Conservation (phyloP, 1,140 invertebrate species). For the Heliconius eleuchia region DNA sequence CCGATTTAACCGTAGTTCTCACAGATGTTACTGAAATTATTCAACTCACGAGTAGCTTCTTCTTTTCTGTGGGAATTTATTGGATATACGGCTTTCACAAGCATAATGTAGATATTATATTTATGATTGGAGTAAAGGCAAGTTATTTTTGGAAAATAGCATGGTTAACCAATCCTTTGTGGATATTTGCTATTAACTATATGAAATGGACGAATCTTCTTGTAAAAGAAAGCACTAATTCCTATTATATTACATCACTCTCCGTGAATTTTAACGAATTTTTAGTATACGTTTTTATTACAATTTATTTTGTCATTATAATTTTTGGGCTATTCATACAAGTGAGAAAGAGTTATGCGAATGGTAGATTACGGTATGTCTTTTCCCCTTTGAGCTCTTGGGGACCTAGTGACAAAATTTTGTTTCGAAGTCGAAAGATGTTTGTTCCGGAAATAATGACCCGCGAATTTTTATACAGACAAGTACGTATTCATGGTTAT, state of each 20-base stretch:
- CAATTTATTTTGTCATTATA: constrained; percentile 54
- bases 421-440: constrained; percentile 69
- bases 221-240: constrained; percentile 41
- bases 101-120: constrained; percentile 68
- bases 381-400: constrained; percentile 50
- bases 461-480: constrained; percentile 71
- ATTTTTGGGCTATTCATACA: constrained; percentile 47
- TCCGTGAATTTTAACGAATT: constrained; percentile 45
- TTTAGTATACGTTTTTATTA: constrained; percentile 48
- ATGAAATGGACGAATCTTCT: constrained; percentile 42
- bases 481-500: constrained; percentile 65
- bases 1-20: constrained; percentile 57
- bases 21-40: constrained; percentile 57
- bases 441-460: constrained; percentile 77
- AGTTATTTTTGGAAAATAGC: constrained; percentile 64
- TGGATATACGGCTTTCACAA: constrained; percentile 68
- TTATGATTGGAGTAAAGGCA: constrained; percentile 73
- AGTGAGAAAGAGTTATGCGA: constrained; percentile 44
- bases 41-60: constrained; percentile 57
- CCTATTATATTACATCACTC: constrained; percentile 43
- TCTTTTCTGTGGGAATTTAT: constrained; percentile 63
- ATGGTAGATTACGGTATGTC: constrained; percentile 40
- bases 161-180: constrained; percentile 62
- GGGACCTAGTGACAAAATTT: constrained; percentile 61
- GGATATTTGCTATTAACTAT: constrained; percentile 47